Base-by-base conservation (phyloP, 2,888 invertebrate genomes). In the Tenthredo amoena region DNA sequence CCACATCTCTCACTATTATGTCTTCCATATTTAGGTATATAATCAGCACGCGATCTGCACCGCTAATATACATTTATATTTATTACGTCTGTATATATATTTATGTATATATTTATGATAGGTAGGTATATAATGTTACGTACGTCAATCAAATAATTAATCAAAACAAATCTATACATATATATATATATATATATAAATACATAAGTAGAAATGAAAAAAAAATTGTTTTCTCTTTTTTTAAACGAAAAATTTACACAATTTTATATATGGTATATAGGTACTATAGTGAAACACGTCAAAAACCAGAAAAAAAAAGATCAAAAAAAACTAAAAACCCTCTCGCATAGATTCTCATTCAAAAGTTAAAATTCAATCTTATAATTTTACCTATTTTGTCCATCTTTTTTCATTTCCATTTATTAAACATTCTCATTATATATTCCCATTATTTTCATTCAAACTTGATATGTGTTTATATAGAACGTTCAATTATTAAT, bases 1-100 rank as follows among this genome's bases (percentile, higher is more conserved):
- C 77, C 47, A 55, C n/a, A 34, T 77, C 55, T 77, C 77, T 77
- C 77, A 77, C 77, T 77, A 77, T 77, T 77, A 77, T 77, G 77
- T 77, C 77, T 77, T 77, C 77, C 77, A 50, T 74, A 58, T 68
- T 68, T 68, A 68, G 34, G 68, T 68, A 68, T 74, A 74, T 74
- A 37, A 40, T 58, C 58, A 58, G 18, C 58, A 58, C 58, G 58
- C 58, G 58, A 58, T 58, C 58, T 58, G n/a, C 21, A 58, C 9
- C 58, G 58, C 58, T 58, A 58, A 31, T 68, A 37, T 71, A 15
- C 12, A n/a, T 31, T 37, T 37, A 71, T 71, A 71, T 71, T 10
- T 71, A 71, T 37, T 18, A 15, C 12, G n/a, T 34, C 7, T 68
- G 31, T 68, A 68, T 68, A n/a, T 43, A 43, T 43, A 62, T 1